phyloP scores from a whole-genome alignment of 2,797 vertebrate species.

The Cuniculus paca region DNA sequence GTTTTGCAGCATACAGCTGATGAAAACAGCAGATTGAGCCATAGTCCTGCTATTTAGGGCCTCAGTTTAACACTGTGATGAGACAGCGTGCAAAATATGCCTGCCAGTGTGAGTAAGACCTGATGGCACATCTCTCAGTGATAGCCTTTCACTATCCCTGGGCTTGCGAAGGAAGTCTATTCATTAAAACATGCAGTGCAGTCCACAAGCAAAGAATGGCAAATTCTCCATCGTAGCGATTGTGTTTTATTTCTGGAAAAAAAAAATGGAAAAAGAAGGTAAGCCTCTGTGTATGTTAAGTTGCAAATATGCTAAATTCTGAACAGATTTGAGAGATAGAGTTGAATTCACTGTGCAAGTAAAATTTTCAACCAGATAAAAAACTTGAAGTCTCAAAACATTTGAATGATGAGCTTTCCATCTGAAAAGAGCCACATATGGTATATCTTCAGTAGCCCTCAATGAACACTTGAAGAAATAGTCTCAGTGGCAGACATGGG shows the following conservation, averaged over 20 bases:
- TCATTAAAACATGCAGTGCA: not conserved
- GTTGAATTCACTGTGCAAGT: accelerated
- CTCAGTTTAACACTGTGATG: not conserved
- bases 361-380: not conserved
- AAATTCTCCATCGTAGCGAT: not conserved
- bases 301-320: not conserved
- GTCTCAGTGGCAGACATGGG: not conserved
- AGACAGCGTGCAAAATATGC: not conserved
- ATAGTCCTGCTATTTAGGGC: not conserved
- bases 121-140: not conserved
- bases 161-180: not conserved
- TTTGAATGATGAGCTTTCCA: not conserved
- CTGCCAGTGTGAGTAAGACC: not conserved
- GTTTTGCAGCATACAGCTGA: not conserved
- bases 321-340: not conserved
- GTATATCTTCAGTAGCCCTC: not conserved
- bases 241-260: not conserved
- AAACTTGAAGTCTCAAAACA: not conserved
- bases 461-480: not conserved
- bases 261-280: not conserved
- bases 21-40: not conserved
- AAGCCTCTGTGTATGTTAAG: accelerated
- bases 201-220: not conserved
- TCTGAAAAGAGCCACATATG: accelerated
- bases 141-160: not conserved